Evolutionary conservation across 2,888 invertebrate genomes (phyloP).

Genomic region (Norana najaformis): DNA sequence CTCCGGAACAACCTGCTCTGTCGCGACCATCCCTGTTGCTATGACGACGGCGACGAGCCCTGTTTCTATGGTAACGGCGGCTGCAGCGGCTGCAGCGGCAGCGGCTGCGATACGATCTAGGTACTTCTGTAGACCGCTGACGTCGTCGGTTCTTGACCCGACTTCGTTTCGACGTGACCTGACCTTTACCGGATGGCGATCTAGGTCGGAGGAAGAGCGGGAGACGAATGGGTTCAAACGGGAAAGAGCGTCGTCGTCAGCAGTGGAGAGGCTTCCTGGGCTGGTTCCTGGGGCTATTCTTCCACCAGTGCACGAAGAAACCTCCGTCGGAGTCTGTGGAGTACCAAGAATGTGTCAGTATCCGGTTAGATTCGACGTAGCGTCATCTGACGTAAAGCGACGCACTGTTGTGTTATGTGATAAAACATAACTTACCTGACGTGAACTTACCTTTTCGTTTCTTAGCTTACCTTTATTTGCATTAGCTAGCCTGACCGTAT

Average conservation of each 20-base stretch:
- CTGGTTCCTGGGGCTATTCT: neutral
- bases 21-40: neutral
- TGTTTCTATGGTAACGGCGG: neutral
- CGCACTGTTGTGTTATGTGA: neutral
- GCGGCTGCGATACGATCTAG: neutral
- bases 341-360: neutral
- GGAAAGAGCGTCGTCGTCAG: neutral
- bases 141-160: neutral
- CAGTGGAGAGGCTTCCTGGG: constrained; percentile 4
- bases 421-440: no score
- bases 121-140: neutral
- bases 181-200: neutral
- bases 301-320: neutral
- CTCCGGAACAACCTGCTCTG: neutral
- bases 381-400: neutral
- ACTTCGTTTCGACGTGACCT: neutral
- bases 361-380: neutral
- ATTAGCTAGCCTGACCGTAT: no score
- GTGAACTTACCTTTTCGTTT: no score
- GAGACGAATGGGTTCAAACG: neutral
- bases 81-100: neutral
- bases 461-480: no score
- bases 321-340: neutral
- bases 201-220: neutral
- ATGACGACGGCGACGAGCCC: neutral